phyloP scores from a whole-genome alignment of 2,888 invertebrate genomes.

The Schizaphis graminum region DNA sequence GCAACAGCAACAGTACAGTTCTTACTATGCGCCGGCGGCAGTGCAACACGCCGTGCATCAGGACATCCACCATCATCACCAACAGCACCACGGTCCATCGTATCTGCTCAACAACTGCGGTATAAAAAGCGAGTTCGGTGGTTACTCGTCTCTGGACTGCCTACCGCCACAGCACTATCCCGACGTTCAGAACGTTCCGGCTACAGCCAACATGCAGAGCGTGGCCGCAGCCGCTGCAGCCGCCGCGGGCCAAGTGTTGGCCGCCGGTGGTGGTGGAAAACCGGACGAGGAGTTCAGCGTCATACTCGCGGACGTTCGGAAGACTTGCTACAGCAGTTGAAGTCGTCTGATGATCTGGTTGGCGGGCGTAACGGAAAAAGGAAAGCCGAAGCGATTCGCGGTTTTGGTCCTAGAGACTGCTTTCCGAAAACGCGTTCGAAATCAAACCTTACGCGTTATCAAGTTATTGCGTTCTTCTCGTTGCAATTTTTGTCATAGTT shows the following conservation, averaged over 20 bases:
- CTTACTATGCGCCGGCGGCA: conserved; percentile 45
- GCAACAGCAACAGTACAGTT: conserved; percentile 57
- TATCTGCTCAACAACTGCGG: conserved; percentile 60
- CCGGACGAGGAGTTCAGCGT: conserved; percentile 91
- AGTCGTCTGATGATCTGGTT: neutral
- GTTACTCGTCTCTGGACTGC: conserved; percentile 37
- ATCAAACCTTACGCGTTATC: neutral
- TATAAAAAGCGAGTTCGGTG: conserved; percentile 57
- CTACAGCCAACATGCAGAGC: conserved; percentile 59
- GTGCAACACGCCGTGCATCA: conserved; percentile 51
- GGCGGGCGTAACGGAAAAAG: neutral
- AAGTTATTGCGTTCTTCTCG: neutral
- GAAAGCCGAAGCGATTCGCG: neutral
- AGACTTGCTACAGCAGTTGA: conserved; percentile 85
- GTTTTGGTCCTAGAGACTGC: neutral
- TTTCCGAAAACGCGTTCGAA: neutral
- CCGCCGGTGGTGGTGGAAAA: conserved; percentile 72
- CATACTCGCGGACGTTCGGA: conserved; percentile 88
- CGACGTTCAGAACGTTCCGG: conserved; percentile 60
- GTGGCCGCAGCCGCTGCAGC: conserved; percentile 71
- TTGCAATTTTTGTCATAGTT: neutral
- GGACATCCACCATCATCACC: conserved; percentile 74
- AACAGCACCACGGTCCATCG: conserved; percentile 56
- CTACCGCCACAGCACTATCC: conserved; percentile 50
- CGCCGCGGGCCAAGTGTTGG: conserved; percentile 33